Evolutionary conservation across 2,888 invertebrate species (phyloP).

Genomic region (Heteromyza rotundicornis): DNA sequence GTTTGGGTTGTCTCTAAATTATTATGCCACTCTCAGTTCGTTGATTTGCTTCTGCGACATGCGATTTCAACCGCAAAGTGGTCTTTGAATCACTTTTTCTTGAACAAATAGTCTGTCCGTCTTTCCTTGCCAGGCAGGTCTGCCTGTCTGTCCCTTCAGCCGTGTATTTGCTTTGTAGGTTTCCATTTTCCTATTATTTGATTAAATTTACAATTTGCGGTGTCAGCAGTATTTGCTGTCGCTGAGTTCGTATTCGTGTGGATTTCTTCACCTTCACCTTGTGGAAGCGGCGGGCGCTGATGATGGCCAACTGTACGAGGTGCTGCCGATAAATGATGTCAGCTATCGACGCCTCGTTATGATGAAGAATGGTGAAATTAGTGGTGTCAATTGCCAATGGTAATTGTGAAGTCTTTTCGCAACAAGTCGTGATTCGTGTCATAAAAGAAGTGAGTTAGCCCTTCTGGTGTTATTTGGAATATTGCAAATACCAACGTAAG

Average conservation of each 20-base stretch:
- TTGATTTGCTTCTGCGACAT: neutral
- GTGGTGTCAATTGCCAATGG: neutral
- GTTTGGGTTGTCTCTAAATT: conserved; percentile 17
- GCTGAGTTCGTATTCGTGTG: neutral
- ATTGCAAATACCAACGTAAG: no score
- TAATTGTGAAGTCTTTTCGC: neutral
- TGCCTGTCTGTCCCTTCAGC: neutral
- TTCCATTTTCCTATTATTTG: neutral
- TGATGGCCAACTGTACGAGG: neutral
- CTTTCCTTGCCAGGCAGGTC: neutral
- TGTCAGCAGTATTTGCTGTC: conserved; percentile 1
- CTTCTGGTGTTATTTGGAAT: no score
- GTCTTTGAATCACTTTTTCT: neutral
- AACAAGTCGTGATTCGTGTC: no score
- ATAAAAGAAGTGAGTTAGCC: no score
- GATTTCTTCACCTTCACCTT: neutral
- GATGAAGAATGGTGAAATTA: neutral
- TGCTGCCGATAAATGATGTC: neutral
- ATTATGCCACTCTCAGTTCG: neutral
- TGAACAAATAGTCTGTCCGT: neutral
- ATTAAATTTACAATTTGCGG: conserved; percentile 8
- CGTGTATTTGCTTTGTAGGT: neutral
- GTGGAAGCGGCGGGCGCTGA: neutral
- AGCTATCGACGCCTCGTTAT: neutral
- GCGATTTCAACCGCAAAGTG: neutral